phyloP scores from a whole-genome alignment of 2,888 invertebrate species.

The Onthophagus sagittarius region DNA sequence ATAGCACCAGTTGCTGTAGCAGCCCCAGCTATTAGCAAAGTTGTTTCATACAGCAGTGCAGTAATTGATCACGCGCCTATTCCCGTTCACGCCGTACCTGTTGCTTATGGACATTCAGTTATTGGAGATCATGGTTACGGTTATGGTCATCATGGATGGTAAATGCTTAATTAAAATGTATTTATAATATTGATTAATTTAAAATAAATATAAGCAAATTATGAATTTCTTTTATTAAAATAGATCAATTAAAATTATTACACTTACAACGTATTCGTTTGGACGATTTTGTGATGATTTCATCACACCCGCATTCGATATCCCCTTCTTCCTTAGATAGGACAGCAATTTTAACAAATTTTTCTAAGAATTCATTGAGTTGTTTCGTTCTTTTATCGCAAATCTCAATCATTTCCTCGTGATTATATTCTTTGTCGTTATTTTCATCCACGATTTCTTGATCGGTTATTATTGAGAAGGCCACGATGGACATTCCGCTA shows the following conservation, averaged over 20 bases:
- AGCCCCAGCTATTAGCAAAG: conserved; percentile 17
- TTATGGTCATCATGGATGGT: conserved; percentile 19
- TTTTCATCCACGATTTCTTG: not conserved
- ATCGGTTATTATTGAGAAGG: not conserved
- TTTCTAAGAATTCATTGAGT: not conserved
- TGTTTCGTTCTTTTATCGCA: not conserved
- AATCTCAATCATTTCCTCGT: not conserved
- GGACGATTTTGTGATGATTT: not conserved
- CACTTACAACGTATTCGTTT: not conserved
- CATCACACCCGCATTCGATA: not conserved
- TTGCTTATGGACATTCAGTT: conserved; percentile 19
- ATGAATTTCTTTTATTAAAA: not conserved
- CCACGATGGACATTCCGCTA: conserved; percentile 2
- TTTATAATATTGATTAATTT: conserved; percentile 2
- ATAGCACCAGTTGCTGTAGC: conserved; percentile 6
- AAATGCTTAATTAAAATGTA: conserved; percentile 15
- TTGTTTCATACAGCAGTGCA: conserved; percentile 17
- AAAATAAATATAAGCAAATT: not conserved
- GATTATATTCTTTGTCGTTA: not conserved
- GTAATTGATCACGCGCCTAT: conserved; percentile 14
- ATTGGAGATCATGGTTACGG: conserved; percentile 23
- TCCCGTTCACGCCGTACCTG: conserved; percentile 11
- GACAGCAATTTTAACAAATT: not conserved
- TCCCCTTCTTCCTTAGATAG: not conserved
- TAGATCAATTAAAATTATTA: not conserved